These are phyloP conservation scores for Craterocephalus amniculus DNA, from an alignment of 2,797 vertebrate genomes.

Conservation along the genomic window DNA sequence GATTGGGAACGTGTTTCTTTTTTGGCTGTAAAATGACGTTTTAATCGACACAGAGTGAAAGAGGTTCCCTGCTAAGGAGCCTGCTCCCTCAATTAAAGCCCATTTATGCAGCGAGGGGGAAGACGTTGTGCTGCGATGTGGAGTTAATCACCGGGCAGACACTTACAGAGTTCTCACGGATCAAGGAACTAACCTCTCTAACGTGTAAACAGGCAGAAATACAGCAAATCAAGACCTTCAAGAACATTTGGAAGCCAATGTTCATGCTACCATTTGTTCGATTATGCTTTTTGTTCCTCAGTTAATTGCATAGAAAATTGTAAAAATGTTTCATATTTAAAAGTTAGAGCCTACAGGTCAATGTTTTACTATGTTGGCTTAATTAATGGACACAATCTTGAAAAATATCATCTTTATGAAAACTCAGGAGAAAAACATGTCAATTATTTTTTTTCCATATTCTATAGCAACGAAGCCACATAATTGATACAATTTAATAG, in stretches of 20 bases:
- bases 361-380: conserved; percentile 38
- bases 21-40: conserved; percentile 94
- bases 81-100: conserved; percentile 88
- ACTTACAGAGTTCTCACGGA: conserved; percentile 84
- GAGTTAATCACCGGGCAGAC: conserved; percentile 89
- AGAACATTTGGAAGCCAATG: conserved; percentile 9
- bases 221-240: conserved; percentile 52
- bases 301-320: conserved; percentile 48
- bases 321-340: conserved; percentile 33
- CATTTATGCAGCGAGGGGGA: conserved; percentile 89
- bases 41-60: conserved; percentile 90
- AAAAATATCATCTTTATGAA: background rate
- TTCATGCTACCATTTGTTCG: conserved; percentile 17
- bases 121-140: conserved; percentile 87
- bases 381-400: conserved; percentile 11
- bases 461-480: conserved; percentile 54
- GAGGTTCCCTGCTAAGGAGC: conserved; percentile 86
- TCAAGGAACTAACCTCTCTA: conserved; percentile 81
- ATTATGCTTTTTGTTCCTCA: conserved; percentile 20
- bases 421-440: conserved; percentile 39
- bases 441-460: conserved; percentile 53
- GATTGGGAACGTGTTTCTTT: conserved; percentile 97
- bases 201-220: conserved; percentile 78
- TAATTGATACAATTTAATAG: conserved; percentile 66
- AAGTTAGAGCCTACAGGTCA: conserved; percentile 21